Percentiles rank a stretch among this genome's conserved stretches.
These are phyloP conservation scores for Condylura cristata DNA, from an alignment of 2,113 vertebrate species.

Conservation along the genomic window DNA sequence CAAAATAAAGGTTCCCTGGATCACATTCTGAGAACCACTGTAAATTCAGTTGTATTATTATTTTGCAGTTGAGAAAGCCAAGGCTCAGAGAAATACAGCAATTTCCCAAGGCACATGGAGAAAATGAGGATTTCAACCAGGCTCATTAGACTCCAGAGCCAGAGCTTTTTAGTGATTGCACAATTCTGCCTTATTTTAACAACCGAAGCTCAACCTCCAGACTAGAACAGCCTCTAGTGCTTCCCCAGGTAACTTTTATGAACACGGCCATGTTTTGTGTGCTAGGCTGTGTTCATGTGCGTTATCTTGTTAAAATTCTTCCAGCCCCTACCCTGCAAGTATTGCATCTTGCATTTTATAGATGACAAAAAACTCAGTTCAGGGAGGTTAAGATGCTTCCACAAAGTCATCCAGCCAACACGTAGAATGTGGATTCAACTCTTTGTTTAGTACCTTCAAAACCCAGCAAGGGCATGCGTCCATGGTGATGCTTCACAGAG, in stretches of 20 bases:
- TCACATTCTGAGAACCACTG: neutral
- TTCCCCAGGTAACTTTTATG: neutral
- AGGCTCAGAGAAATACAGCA: neutral
- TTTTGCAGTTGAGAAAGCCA: neutral
- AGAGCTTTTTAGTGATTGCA: neutral
- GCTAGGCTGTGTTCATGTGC: neutral
- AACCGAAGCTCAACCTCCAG: neutral
- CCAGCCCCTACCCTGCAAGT: neutral
- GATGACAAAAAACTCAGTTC: neutral
- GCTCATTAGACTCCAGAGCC: neutral
- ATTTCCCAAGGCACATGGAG: neutral
- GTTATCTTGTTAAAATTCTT: neutral
- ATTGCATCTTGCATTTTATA: neutral
- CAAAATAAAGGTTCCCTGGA: neutral
- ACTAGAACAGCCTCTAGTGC: neutral
- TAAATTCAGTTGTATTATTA: neutral
- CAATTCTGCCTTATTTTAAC: neutral
- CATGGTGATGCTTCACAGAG: neutral
- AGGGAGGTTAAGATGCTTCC: neutral
- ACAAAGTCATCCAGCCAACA: neutral
- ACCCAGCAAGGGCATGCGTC: neutral
- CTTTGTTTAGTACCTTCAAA: neutral
- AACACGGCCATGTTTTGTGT: neutral
- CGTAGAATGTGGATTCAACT: neutral
- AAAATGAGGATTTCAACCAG: neutral